A percentile compares a stretch with the other conserved stretches of the same genome.
These are phyloP conservation scores for Electrona antarctica DNA, from an alignment of 2,113 vertebrate genomes.

Conservation along the genomic window DNA sequence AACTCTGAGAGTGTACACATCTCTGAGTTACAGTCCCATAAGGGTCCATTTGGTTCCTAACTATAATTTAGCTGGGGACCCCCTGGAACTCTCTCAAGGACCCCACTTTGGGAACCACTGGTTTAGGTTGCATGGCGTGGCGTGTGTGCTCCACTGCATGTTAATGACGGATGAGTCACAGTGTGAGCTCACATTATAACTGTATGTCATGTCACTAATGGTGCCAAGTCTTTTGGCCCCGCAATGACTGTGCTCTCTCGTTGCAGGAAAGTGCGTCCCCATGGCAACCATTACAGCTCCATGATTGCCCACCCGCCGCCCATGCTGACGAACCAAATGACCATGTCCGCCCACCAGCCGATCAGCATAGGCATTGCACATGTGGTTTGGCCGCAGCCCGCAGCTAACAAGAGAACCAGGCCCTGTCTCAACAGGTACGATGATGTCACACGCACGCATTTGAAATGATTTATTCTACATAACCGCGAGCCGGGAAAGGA, in stretches of 20 bases:
- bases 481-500: background rate
- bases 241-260: conserved; percentile 56
- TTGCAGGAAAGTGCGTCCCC: conserved; percentile 92
- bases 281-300: conserved; percentile 93
- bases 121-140: conserved; percentile 25
- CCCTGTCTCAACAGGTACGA: conserved; percentile 90
- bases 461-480: background rate
- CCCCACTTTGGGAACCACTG: conserved; percentile 6
- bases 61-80: background rate
- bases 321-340: conserved; percentile 95
- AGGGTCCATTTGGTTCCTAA: conserved; percentile 8
- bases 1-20: too few species aligned
- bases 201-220: conserved; percentile 46
- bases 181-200: conserved; percentile 31
- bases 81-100: too few species aligned
- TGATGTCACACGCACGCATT: background rate
- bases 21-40: too few species aligned
- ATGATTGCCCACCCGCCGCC: conserved; percentile 92
- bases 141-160: conserved; percentile 54
- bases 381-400: conserved; percentile 95
- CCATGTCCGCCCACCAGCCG: conserved; percentile 93
- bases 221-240: conserved; percentile 49
- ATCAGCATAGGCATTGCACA: conserved; percentile 98
- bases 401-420: conserved; percentile 90
- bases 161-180: conserved; percentile 68